A percentile compares a stretch with the other conserved stretches of the same genome.
phyloP scores from a whole-genome alignment of 2,797 vertebrate genomes.

The Chaenodraco wilsoni region DNA sequence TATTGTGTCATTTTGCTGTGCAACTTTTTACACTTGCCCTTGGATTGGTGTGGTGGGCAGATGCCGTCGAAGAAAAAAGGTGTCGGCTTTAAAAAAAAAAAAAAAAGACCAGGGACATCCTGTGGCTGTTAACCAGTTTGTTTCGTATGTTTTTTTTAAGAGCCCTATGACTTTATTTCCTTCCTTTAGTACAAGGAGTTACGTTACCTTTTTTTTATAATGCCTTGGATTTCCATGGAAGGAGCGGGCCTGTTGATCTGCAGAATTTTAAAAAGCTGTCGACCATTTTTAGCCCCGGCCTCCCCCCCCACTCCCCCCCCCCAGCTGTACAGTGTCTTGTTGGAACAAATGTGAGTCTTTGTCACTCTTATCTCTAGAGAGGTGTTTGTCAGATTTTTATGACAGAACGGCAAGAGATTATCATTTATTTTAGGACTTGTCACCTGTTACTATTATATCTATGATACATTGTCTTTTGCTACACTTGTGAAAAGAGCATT shows the following conservation, averaged over 20 bases:
- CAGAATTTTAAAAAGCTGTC: slow-evolving; percentile 58
- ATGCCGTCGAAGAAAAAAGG: slow-evolving; percentile 22
- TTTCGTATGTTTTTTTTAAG: slow-evolving; percentile 53
- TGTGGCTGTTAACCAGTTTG: slow-evolving; percentile 55
- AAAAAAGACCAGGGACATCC: slow-evolving; percentile 31
- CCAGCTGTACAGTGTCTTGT: slow-evolving; percentile 73
- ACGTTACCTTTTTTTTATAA: slow-evolving; percentile 58
- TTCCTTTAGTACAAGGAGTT: slow-evolving; percentile 46
- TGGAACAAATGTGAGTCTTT: slow-evolving; percentile 78
- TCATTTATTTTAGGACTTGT: slow-evolving; percentile 74
- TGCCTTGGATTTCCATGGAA: slow-evolving; percentile 56
- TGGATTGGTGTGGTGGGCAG: slow-evolving; percentile 19
- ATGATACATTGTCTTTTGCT: slow-evolving; percentile 80
- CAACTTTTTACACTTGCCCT: slow-evolving; percentile 46
- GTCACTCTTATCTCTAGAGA: slow-evolving; percentile 67
- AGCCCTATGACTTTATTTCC: slow-evolving; percentile 49
- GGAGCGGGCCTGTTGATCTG: slow-evolving; percentile 38
- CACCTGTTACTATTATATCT: slow-evolving; percentile 74
- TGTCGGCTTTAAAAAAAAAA: slow-evolving; percentile 24
- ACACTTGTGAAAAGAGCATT: slow-evolving; percentile 80
- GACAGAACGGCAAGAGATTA: slow-evolving; percentile 67
- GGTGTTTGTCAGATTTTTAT: slow-evolving; percentile 76
- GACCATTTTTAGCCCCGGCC: slow-evolving; percentile 48
- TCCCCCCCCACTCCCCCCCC: slow-evolving; percentile 38
- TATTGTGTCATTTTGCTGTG: slow-evolving; percentile 54